A percentile compares a stretch with the other conserved stretches of the same genome.
These are phyloP conservation scores for Triplophysa yarkandensis DNA, from an alignment of 2,797 vertebrate genomes.

Conservation along the genomic window DNA sequence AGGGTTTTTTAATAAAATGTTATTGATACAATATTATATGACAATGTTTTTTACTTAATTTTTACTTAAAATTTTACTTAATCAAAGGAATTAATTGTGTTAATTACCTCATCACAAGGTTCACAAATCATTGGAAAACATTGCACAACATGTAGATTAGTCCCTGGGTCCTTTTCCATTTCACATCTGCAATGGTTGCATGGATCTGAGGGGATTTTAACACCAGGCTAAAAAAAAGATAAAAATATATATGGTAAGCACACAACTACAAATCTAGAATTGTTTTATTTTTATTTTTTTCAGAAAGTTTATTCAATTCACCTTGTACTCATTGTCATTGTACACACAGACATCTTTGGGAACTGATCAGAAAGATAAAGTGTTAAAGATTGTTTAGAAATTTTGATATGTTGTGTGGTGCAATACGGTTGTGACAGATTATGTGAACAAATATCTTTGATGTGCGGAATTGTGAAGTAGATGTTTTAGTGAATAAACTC, in stretches of 20 bases:
- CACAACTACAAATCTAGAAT: background rate
- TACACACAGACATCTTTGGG: conserved; percentile 72
- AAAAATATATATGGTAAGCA: background rate
- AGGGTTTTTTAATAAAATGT: background rate
- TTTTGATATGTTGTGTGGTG: background rate
- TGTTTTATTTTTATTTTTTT: background rate
- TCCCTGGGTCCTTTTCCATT: conserved; percentile 56
- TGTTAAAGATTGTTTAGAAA: background rate
- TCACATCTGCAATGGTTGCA: conserved; percentile 82
- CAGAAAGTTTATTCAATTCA: conserved; percentile 59
- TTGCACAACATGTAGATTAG: conserved; percentile 68
- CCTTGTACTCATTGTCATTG: conserved; percentile 71
- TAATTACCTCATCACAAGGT: conserved; percentile 72
- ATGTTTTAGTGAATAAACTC: conserved; percentile 46
- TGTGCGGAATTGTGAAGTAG: background rate
- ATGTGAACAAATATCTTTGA: background rate
- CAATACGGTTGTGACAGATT: background rate
- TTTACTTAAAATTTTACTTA: no score
- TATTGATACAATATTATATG: no score
- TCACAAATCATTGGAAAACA: conserved; percentile 76
- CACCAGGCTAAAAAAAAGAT: conserved; percentile 74
- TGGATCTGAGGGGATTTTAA: conserved; percentile 69
- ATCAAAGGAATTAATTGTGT: background rate
- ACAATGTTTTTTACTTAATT: no score
- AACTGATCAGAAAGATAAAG: conserved; percentile 57